Evolutionary conservation across 2,888 invertebrate species (phyloP), one percentile per base, ranked within the genome.

Genomic region (Argynnis bischoffii): DNA sequence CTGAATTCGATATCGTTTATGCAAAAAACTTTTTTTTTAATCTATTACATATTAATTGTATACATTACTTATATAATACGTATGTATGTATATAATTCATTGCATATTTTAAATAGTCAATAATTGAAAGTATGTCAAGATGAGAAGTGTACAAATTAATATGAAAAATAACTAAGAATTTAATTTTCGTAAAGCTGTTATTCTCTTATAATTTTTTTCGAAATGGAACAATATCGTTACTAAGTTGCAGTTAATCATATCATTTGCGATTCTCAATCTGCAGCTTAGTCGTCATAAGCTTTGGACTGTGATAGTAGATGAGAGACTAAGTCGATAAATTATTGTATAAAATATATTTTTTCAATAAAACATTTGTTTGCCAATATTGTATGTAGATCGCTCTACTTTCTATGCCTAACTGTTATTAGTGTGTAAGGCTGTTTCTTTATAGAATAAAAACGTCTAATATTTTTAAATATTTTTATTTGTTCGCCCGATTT

Each of bases 281-380:
- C 59, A 59, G 47, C 59, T 59, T 59, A 59, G 47, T 65, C 46
- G 46, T 61, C 54, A 35, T 72, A 87, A 89, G 89, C 89, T 89
- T 90, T 83, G 82, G 84, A 87, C 92, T 92, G 92, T 92, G 91
- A 92, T 92, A 91, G 82, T 84, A 86, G 81, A 80, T 74, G 86
- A 86, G 84, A 86, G 84, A 85, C 73, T 79, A 79, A n/a, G n/a
- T n/a, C n/a, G 77, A 78, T 76, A 51, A 61, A 51, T 76, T 70
- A 76, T 77, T 79, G 78, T 82, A 80, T 78, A 80, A 78, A 75
- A 74, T 71, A 80, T 84, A 83, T 82, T 83, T 83, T 83, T 82
- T 79, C 78, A 72, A 68, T 79, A 75, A 73, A 75, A 75, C 71
- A 72, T 77, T 78, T 74, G 65, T 80, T 84, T 81, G 78, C 80